These are phyloP conservation scores for Sitta carolinensis DNA, from an alignment of 2,797 vertebrate species.

Conservation along the genomic window DNA sequence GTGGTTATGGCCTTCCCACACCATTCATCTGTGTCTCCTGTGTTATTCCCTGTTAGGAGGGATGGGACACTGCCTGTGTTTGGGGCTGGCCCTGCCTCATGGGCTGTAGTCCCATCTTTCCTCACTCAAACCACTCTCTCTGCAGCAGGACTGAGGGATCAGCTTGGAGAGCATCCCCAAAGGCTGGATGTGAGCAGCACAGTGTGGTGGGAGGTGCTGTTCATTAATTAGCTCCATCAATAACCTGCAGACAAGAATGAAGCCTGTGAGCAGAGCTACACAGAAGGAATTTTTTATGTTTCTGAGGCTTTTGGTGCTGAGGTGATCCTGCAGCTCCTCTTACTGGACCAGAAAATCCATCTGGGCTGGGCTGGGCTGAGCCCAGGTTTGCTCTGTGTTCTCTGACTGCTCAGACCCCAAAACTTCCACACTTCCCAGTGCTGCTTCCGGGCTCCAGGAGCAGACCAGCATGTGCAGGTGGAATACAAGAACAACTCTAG, in stretches of 20 bases:
- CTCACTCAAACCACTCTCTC: not conserved
- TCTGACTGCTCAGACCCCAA: not conserved
- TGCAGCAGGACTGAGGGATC: not conserved
- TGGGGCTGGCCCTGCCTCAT: not conserved
- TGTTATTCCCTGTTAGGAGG: not conserved
- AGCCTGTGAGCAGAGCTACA: not conserved
- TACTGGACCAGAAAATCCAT: not conserved
- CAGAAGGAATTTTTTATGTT: not conserved
- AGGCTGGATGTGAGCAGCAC: not conserved
- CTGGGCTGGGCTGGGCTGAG: not conserved
- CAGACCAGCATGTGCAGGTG: not conserved
- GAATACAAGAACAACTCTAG: not conserved
- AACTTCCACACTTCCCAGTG: not conserved
- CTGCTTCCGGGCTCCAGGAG: not conserved
- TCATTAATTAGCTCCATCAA: not conserved
- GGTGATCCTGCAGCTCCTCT: not conserved
- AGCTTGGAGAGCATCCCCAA: not conserved
- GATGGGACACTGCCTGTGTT: not conserved
- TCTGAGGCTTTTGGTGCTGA: not conserved
- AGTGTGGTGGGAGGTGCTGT: not conserved
- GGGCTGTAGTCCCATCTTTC: not conserved
- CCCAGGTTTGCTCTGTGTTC: not conserved
- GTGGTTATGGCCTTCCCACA: accelerated
- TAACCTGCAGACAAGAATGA: not conserved
- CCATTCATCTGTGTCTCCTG: accelerated